Conservation (phyloP, 2,797 vertebrate genomes). For the Picus viridis region DNA sequence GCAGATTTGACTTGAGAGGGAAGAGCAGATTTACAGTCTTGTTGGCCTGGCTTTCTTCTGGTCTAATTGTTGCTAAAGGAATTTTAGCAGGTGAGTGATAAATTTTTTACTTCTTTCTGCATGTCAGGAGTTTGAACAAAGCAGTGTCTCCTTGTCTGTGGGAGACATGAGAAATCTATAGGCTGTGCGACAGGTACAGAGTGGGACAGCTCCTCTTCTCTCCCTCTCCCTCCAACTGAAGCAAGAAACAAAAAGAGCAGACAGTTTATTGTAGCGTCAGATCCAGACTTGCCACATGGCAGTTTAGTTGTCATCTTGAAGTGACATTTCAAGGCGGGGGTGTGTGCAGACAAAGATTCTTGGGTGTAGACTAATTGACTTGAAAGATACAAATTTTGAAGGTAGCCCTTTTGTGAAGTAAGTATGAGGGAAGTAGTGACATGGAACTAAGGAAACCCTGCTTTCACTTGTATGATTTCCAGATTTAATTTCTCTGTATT, state of each 20-base stretch:
- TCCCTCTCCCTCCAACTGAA: neutral
- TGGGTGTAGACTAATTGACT: neutral
- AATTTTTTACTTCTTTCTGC: neutral
- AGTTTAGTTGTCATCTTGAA: conserved; percentile 17
- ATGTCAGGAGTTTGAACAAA: neutral
- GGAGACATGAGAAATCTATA: neutral
- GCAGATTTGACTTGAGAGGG: neutral
- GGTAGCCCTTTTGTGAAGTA: neutral
- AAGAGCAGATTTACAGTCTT: neutral
- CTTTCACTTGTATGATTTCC: neutral
- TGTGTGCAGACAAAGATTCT: neutral
- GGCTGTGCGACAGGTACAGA: neutral
- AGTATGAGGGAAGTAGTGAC: neutral
- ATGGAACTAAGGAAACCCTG: neutral
- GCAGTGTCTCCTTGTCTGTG: neutral
- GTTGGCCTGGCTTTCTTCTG: neutral
- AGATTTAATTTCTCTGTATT: neutral
- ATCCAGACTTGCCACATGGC: neutral
- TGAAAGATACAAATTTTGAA: neutral
- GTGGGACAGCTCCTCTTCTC: neutral
- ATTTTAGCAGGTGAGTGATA: neutral
- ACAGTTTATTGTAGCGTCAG: neutral
- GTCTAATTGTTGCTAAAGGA: neutral
- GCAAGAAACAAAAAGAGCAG: neutral
- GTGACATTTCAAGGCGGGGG: neutral